Evolutionary conservation across 2,888 invertebrate genomes (phyloP).

Genomic region (Bellardia pandia): DNA sequence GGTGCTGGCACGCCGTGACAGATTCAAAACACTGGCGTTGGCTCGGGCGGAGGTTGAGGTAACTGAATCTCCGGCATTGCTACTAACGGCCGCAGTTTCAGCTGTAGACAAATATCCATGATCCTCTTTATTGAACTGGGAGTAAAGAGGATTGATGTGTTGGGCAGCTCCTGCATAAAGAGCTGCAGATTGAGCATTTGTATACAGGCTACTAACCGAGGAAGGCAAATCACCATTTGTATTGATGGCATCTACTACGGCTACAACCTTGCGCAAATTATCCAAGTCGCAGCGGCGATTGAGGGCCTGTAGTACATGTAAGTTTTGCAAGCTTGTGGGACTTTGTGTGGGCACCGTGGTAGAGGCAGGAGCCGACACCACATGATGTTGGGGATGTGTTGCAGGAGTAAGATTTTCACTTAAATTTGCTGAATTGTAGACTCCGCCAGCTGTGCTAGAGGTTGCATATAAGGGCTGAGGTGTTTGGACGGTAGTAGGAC

Average conservation of each 20-base stretch:
- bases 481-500: conserved; percentile 52
- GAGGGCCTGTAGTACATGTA: conserved; percentile 80
- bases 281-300: conserved; percentile 80
- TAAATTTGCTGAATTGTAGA: conserved; percentile 84
- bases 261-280: conserved; percentile 81
- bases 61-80: conserved; percentile 80
- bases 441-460: conserved; percentile 22
- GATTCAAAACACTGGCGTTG: conserved; percentile 87
- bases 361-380: conserved; percentile 55
- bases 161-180: conserved; percentile 73
- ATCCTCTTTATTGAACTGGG: conserved; percentile 67
- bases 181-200: conserved; percentile 61
- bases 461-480: conserved; percentile 54
- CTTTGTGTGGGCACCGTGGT: conserved; percentile 60
- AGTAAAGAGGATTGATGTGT: conserved; percentile 72
- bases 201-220: conserved; percentile 71
- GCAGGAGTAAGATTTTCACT: conserved; percentile 78
- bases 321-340: conserved; percentile 74
- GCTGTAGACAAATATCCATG: conserved; percentile 74
- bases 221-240: conserved; percentile 75
- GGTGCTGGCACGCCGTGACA: conserved; percentile 88
- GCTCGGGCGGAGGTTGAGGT: conserved; percentile 77
- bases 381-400: conserved; percentile 81
- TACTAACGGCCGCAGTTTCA: conserved; percentile 79
- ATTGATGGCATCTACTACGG: conserved; percentile 76